Percentiles rank a stretch among this genome's conserved stretches.
Conservation (phyloP, 2,113 vertebrate genomes). For the Phoenicopterus ruber region DNA sequence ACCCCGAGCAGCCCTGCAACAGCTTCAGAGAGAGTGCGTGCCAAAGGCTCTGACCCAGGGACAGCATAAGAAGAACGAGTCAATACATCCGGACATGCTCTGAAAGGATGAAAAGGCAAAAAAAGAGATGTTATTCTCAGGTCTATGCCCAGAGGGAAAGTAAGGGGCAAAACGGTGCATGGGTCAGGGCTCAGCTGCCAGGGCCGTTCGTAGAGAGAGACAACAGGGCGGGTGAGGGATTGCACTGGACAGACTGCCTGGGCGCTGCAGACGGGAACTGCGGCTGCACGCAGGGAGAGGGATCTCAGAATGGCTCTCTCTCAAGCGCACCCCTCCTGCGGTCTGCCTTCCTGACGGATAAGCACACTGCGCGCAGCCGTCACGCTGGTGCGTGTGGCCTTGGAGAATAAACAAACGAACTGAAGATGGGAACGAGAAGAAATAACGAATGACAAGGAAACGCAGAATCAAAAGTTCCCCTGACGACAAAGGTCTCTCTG, state of each 20-base stretch:
- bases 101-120: background rate
- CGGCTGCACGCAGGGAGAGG: background rate
- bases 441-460: background rate
- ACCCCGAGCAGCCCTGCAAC: background rate
- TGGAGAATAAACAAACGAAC: background rate
- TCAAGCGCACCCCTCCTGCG: background rate
- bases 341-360: background rate
- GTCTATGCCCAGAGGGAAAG: background rate
- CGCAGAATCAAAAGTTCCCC: background rate
- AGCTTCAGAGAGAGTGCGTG: background rate
- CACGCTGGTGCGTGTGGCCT: background rate
- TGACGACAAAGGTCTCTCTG: background rate
- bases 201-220: background rate
- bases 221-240: background rate
- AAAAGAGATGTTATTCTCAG: background rate
- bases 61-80: background rate
- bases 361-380: background rate
- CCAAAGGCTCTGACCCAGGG: background rate
- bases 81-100: background rate
- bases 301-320: background rate
- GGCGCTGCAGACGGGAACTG: background rate
- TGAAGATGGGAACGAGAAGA: background rate
- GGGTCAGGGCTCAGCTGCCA: background rate
- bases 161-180: background rate
- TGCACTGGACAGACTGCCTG: rapidly evolving